phyloP scores from a whole-genome alignment of 1,140 invertebrate genomes.

The Yoshiicerus persimilis region DNA sequence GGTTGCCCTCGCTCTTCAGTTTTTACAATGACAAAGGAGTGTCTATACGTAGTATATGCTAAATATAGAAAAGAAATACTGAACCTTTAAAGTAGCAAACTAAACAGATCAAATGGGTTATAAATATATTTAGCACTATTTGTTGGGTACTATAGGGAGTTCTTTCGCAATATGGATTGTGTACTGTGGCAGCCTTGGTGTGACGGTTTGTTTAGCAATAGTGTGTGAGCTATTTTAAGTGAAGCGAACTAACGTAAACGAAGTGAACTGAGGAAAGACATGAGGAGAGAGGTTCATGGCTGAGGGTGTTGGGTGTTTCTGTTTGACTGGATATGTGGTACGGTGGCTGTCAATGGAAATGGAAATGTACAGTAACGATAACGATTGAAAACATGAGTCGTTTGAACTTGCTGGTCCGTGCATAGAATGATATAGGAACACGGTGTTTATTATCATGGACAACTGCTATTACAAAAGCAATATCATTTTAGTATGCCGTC shows the following conservation, averaged over 20 bases:
- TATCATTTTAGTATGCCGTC: conserved; percentile 38
- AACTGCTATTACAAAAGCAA: conserved; percentile 32
- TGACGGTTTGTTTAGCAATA: not conserved
- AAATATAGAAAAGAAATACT: too few species aligned
- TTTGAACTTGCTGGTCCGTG: too few species aligned
- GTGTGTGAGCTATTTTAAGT: not conserved
- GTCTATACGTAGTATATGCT: too few species aligned
- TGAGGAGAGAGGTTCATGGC: not conserved
- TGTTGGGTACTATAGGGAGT: too few species aligned
- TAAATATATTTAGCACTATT: too few species aligned
- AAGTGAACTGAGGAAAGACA: not conserved
- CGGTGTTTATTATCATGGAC: conserved; percentile 30
- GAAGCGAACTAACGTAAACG: not conserved
- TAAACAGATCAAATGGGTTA: too few species aligned
- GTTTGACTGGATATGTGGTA: not conserved
- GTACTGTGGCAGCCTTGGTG: not conserved
- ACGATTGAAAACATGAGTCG: not conserved
- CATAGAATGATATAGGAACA: not conserved
- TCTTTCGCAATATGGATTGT: too few species aligned
- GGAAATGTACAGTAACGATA: not conserved
- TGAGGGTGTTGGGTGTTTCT: not conserved
- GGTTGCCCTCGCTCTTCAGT: not conserved
- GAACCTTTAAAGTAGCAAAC: too few species aligned
- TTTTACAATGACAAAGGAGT: too few species aligned
- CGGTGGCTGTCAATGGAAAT: not conserved